Evolutionary conservation across 2,888 invertebrate genomes (phyloP).

Genomic region (Aphidius colemani): DNA sequence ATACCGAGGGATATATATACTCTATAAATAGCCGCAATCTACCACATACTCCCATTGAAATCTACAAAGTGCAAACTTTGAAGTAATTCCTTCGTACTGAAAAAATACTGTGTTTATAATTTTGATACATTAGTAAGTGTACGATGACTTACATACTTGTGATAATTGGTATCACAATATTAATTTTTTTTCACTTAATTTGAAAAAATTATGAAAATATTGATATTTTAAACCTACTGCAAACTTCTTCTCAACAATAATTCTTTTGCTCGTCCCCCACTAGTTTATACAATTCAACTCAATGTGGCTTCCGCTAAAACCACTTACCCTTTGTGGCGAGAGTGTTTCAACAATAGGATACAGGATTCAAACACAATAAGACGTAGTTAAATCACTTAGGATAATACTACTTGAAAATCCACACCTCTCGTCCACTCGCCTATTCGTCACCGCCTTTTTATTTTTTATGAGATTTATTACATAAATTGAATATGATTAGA

Average conservation of each 20-base stretch:
- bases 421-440: slow-evolving; percentile 32
- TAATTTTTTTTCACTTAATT: slow-evolving; percentile 10
- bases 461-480: slow-evolving; percentile 45
- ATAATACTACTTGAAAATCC: slow-evolving; percentile 47
- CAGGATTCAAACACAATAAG: slow-evolving; percentile 62
- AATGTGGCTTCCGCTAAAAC: slow-evolving; percentile 61
- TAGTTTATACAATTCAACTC: slow-evolving; percentile 55
- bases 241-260: slow-evolving; percentile 24
- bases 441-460: slow-evolving; percentile 36
- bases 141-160: too few relatives aligned
- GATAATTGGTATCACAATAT: too few relatives aligned
- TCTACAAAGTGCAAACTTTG: slow-evolving; percentile 26
- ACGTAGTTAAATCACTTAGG: slow-evolving; percentile 61
- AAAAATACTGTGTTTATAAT: background rate
- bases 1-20: slow-evolving; percentile 14
- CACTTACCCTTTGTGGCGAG: slow-evolving; percentile 60
- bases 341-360: slow-evolving; percentile 60
- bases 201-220: slow-evolving; percentile 23
- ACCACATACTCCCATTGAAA: slow-evolving; percentile 35
- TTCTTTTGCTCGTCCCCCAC: slow-evolving; percentile 32
- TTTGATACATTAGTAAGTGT: background rate
- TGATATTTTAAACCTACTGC: slow-evolving; percentile 18
- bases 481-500: slow-evolving; percentile 60
- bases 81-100: background rate
- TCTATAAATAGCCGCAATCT: slow-evolving; percentile 26